Evolutionary conservation across 30 jellyfish, hydroid and myxozoan species (phyloP).

Genomic region (Aurelia sp.): DNA sequence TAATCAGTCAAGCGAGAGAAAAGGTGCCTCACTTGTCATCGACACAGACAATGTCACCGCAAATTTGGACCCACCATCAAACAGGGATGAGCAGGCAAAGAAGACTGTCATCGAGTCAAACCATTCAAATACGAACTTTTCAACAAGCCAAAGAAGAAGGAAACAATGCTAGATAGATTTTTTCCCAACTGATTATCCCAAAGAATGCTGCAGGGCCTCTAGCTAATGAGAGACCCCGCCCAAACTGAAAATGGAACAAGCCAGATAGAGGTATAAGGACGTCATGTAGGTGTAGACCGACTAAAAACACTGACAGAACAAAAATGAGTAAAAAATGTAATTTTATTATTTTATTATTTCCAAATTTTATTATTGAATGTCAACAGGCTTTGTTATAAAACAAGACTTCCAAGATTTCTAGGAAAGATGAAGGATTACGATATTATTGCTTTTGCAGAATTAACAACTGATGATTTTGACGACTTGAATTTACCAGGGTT

Average conservation of each 20-base stretch:
- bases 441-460: slow-evolving; percentile 16
- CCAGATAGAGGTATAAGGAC: no score
- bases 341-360: no score
- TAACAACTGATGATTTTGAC: slow-evolving; percentile 30
- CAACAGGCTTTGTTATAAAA: slow-evolving; percentile 3
- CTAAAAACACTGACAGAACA: background rate
- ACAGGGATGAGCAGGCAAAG: no score
- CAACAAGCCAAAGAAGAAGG: background rate
- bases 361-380: background rate
- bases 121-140: no score
- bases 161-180: background rate
- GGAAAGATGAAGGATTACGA: background rate
- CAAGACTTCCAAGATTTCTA: background rate
- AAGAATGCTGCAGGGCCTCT: background rate
- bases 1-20: no score
- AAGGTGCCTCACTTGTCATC: no score
- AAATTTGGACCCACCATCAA: no score
- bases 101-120: no score
- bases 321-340: background rate
- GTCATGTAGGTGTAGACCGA: background rate
- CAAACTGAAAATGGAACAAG: background rate
- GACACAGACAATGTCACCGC: no score
- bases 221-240: background rate
- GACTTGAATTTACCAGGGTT: slow-evolving; percentile 14
- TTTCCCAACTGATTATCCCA: background rate